Base-by-base conservation (phyloP, 37 sponge, comb jelly and placozoan genomes). In the Hormiphora californensis region DNA sequence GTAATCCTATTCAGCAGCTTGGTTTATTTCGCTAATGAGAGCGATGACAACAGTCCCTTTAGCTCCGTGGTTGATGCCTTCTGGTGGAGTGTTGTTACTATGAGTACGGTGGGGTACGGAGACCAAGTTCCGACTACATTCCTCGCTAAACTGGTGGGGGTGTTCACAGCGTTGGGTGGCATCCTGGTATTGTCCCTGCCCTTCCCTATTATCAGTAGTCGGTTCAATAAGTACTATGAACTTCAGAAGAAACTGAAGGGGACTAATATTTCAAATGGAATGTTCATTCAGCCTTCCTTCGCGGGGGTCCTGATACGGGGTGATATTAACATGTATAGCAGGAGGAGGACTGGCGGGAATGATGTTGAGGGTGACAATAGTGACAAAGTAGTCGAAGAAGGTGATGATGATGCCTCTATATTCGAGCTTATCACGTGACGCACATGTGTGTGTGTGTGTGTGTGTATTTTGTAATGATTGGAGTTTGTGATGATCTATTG, bases 21-120 rank as follows among this genome's bases (percentile, higher is more conserved):
- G 68, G 68, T 65, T 36, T 65, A 65, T 39, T 65, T 65, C 39
- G 68, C 68, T 65, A 65, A 65, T 39, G 68, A 65, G 68, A 12
- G 38, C 2, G 68, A 65, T 19, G 11, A 4, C 7, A 32, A 27
- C 7, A 36, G 38, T 15, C 68, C 68, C 68, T 65, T 65, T 19
- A 33, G 15, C 7, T 65, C 68, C 21, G 39, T 65, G 21, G 35
- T 65, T 5, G 39, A 65, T 39, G 68, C 68, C 38, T 65, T 65
- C 68, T 65, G 68, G 68, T 65, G 68, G 68, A 36, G 68, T 32
- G 68, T 65, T 17, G 68, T 65, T 8, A 65, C 68, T 1, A 65
- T 65, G 68, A 36, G 38, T 9, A 65, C 68, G 68, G 68, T 65
- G 8, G 68, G 68, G 36, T 65, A 65, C 38, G 68, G 68, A 4